A percentile compares a stretch with the other conserved stretches of the same genome.
phyloP scores from a whole-genome alignment of 2,113 vertebrate species.

The Halichoerus grypus region DNA sequence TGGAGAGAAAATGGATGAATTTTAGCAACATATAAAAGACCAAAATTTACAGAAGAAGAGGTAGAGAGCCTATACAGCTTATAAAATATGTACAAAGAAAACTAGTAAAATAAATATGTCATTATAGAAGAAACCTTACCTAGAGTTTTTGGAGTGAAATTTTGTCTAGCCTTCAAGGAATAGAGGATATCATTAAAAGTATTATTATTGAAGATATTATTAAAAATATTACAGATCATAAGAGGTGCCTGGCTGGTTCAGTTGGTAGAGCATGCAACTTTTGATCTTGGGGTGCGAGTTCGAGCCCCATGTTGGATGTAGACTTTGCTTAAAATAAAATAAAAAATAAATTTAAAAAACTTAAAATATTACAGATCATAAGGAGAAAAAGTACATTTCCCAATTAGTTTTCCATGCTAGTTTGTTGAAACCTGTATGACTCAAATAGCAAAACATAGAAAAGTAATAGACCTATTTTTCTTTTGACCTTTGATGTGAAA shows the following conservation, averaged over 20 bases:
- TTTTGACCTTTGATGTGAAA: constrained; percentile 14
- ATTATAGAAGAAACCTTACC: neutral
- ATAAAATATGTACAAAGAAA: neutral
- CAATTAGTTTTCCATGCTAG: neutral
- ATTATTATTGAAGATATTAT: neutral
- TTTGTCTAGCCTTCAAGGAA: neutral
- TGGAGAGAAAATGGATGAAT: neutral
- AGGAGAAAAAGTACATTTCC: neutral
- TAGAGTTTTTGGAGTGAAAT: neutral
- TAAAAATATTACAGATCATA: neutral
- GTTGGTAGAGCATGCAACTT: neutral
- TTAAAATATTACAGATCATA: neutral
- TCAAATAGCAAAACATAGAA: constrained; percentile 26
- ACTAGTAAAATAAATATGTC: neutral
- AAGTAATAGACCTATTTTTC: constrained; percentile 8
- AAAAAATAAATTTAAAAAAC: neutral
- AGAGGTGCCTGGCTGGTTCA: neutral
- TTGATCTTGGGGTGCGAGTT: neutral
- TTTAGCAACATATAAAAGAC: constrained; percentile 21
- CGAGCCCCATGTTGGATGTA: neutral
- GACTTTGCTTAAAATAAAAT: neutral
- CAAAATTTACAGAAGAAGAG: neutral
- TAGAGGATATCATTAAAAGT: neutral
- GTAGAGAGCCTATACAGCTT: neutral
- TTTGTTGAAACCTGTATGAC: neutral